Percentiles rank a stretch among this genome's conserved stretches.
Conservation (phyloP, 2,888 invertebrate genomes). For the Parapristionchus giblindavisi region DNA sequence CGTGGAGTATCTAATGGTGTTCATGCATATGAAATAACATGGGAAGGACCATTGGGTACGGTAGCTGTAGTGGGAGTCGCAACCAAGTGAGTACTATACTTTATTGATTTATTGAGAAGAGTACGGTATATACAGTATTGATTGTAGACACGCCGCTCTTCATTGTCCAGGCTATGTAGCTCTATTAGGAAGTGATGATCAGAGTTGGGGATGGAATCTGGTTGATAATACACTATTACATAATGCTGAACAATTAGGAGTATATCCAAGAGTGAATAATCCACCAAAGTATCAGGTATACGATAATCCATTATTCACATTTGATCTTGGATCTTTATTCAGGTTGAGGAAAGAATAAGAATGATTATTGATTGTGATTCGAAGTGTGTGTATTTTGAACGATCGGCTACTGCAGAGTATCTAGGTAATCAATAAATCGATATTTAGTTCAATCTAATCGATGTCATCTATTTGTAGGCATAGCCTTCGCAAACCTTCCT, state of each 20-base stretch:
- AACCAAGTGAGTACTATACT: slow-evolving; percentile 75
- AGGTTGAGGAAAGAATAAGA: slow-evolving; percentile 95
- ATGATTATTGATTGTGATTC: slow-evolving; percentile 98
- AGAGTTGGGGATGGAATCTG: slow-evolving; percentile 99
- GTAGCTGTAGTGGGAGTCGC: slow-evolving; percentile 96
- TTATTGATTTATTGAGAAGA: not conserved
- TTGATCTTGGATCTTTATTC: slow-evolving; percentile 44
- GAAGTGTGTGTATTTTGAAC: slow-evolving; percentile 89
- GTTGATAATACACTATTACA: slow-evolving; percentile 96
- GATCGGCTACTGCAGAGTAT: slow-evolving; percentile 85
- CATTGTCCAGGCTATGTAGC: slow-evolving; percentile 95
- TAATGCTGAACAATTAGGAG: slow-evolving; percentile 80
- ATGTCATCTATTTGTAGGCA: slow-evolving; percentile 12
- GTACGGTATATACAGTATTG: not conserved
- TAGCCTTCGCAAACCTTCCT: slow-evolving; percentile 87
- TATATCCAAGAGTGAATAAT: slow-evolving; percentile 78
- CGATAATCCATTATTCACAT: not conserved
- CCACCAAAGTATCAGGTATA: slow-evolving; percentile 86
- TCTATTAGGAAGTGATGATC: slow-evolving; percentile 90
- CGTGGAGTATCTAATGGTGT: slow-evolving; percentile 58
- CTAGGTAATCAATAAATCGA: slow-evolving; percentile 80
- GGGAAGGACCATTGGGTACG: slow-evolving; percentile 88
- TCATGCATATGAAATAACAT: slow-evolving; percentile 64
- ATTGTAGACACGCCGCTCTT: slow-evolving; percentile 81
- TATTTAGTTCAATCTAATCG: too few species aligned